Percentiles rank a stretch among this genome's conserved stretches.
These are phyloP conservation scores for Gallinago nigripennis DNA, from an alignment of 2,797 vertebrate species.

Conservation along the genomic window DNA sequence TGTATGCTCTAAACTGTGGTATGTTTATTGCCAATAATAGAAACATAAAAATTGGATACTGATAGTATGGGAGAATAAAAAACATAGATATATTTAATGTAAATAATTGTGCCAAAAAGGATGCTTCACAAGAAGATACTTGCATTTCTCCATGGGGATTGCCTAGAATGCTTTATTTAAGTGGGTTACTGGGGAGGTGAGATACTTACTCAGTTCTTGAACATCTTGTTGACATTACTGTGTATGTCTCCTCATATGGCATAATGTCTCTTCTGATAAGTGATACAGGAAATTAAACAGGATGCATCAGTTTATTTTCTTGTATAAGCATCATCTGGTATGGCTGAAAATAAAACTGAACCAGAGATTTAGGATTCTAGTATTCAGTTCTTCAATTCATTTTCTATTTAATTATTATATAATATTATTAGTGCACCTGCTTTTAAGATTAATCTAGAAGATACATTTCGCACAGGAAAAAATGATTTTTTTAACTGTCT, in stretches of 20 bases:
- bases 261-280: not conserved
- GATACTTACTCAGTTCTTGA: not conserved
- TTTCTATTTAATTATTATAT: not conserved
- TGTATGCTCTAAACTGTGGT: rapidly evolving
- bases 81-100: not conserved
- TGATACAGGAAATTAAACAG: not conserved
- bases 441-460: conserved; percentile 11
- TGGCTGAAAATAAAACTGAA: not conserved
- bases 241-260: not conserved
- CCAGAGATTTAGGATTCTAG: not conserved
- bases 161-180: not conserved
- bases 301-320: not conserved
- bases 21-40: not conserved
- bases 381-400: not conserved
- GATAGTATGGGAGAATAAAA: not conserved
- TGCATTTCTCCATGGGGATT: not conserved
- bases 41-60: not conserved
- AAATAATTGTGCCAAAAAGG: not conserved
- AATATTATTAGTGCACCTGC: conserved; percentile 1
- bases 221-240: not conserved
- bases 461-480: not conserved
- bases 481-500: not conserved
- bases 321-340: not conserved
- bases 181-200: not conserved
- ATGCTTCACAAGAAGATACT: not conserved